These are phyloP conservation scores for Epinotia ramella DNA, from an alignment of 2,888 invertebrate species.

Conservation along the genomic window DNA sequence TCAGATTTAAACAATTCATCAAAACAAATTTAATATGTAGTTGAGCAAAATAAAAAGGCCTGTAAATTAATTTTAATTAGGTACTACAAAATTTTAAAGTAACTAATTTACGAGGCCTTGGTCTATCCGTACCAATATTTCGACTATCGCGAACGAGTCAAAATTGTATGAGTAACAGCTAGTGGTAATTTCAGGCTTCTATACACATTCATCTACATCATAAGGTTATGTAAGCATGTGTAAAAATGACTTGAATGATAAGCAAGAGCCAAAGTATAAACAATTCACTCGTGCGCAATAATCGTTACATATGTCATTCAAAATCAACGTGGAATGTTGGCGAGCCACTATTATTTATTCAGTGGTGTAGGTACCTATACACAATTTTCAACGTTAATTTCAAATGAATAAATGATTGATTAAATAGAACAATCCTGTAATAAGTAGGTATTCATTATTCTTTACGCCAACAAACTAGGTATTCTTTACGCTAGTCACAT, in stretches of 20 bases:
- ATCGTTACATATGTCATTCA: not conserved
- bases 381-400: not conserved
- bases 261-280: not conserved
- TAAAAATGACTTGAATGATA: not conserved
- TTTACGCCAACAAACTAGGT: conserved; percentile 35
- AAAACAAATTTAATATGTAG: not conserved
- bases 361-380: not conserved
- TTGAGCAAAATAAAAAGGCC: conserved; percentile 29
- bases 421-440: conserved; percentile 22
- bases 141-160: conserved; percentile 24
- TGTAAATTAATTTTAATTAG: not conserved
- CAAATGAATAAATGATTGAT: not conserved
- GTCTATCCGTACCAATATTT: conserved; percentile 10
- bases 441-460: conserved; percentile 20
- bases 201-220: not conserved
- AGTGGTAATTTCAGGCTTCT: not conserved
- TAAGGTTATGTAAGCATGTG: not conserved
- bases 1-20: conserved; percentile 8
- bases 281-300: conserved; percentile 10
- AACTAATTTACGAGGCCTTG: conserved; percentile 10
- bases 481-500: conserved; percentile 54
- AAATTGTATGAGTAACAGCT: not conserved
- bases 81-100: conserved; percentile 14
- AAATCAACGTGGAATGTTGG: not conserved
- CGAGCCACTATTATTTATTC: not conserved